Evolutionary conservation across 2,113 vertebrate genomes (phyloP), one percentile per base, ranked within the genome.

Genomic region (Perccottus glenii): DNA sequence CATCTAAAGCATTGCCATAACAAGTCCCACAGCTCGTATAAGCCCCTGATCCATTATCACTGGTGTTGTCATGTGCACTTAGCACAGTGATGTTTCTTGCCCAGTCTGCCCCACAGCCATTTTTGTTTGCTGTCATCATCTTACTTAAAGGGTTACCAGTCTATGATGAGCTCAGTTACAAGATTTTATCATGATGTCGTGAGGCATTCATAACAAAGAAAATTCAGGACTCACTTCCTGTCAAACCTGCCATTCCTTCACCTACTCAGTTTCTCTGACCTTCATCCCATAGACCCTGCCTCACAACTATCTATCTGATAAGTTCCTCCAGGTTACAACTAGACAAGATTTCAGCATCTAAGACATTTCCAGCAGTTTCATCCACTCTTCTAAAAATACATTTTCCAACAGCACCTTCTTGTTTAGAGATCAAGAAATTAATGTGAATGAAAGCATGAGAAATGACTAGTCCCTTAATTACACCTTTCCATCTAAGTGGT

Each of bases 1-100:
- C 69, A 68, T 77, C 71, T 85, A 66, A 77, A 80, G 73, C 68
- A 76, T 80, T 82, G 67, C 78, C 56, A 55, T 64, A 84, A 85
- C 67, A 83, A 85, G 80, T 78, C 82, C 67, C 64, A 74, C 81
- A 79, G 71, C 69, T 64, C 66, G 51, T 63, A 64, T 89, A 84
- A 91, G 79, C 70, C 64, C 69, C 46, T 81, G 82, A 85, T 88
- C 85, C 79, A 67, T 81, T 80, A 81, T 85, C 73, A 32, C 59
- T 80, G 70, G 80, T 83, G 67, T 85, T 84, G 86, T 79, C 83
- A 76, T 80, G 71, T 73, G 67, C 63, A 77, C 78, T 85, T 72
- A 77, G 77, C 15, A 3, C 63, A 68, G 58, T 44, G 63, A 82
- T 75, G 77, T 58, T 55, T 85, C 73, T 82, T 64, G 43, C 69